Evolutionary conservation across 2,888 invertebrate species (phyloP), one percentile per base, ranked within the genome.

Genomic region (Cylindroiulus punctatus): DNA sequence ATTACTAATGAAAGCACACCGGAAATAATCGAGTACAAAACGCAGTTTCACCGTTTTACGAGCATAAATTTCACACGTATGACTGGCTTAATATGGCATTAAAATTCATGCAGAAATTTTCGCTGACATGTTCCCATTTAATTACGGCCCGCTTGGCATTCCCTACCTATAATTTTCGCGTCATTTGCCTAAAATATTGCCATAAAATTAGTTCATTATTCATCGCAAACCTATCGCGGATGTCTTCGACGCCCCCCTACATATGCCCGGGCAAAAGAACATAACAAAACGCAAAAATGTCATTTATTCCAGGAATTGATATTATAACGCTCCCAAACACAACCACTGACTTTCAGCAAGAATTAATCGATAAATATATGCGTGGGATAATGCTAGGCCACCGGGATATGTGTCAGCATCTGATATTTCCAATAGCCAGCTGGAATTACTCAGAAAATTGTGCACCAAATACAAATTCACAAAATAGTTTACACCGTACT

Each of bases 1-100:
- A n/a, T n/a, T 57, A 57, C n/a, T 57, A 57, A 57, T 57, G 57
- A n/a, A 40, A 57, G n/a, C 57, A 22, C n/a, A 57, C 4, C 22
- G 57, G 12, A 57, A 57, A n/a, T 57, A 57, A 57, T 57, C 57
- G 22, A 57, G 57, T n/a, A 57, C 57, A 57, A 57, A 57, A 57
- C 22, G 57, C 57, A 57, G n/a, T 57, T 57, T 57, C 57, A 57
- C 57, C 57, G n/a, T 57, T 57, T 57, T 57, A 57, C 2, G n/a
- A 22, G n/a, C 57, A 57, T 57, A 57, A 57, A 57, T 57, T 57
- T 57, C 57, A 57, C 57, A 57, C 57, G 57, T 57, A 57, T 57
- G 57, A 57, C 57, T 57, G 57, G 57, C n/a, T 57, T 57, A 57
- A 57, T 57, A 57, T 57, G n/a, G 57, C 57, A n/a, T 57, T 57